Base-by-base conservation (phyloP, 2,797 vertebrate genomes). In the Ceryle rudis region DNA sequence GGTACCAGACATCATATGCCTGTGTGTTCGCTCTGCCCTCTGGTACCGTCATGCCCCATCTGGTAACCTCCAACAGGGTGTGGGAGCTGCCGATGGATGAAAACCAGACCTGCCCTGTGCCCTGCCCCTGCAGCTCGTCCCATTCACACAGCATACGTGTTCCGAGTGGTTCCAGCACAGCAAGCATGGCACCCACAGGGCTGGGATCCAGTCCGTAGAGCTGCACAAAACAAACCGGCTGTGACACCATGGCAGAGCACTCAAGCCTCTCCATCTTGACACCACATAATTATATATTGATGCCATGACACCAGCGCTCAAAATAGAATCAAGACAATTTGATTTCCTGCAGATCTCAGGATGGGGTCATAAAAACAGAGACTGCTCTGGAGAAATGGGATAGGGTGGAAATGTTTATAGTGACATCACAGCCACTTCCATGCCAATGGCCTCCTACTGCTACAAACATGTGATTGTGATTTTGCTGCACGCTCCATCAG, bases 381-480 rank as follows among this genome's bases (percentile, higher is more conserved):
- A 96, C 97, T 97, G 90, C 91, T 93, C 95, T 95, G 88, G 89
- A 96, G 95, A 95, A 90, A 95, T 16, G 92, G 97, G 94, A 95
- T 95, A 92, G 95, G 90, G 93, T 95, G 93, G 96, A 94, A 97
- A 95, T 94, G 93, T 96, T 97, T 94, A 86, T 92, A 95, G 96
- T 97, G 96, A 97, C 96, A 96, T 97, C 96, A 97, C 94, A 95
- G 86, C 65, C 57, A 11, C 96, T 95, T 96, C 92, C 75, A 97
- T 97, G 97, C 93, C 96, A 96, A 92, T 96, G 95, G 95, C 92
- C 94, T 97, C 96, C 95, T 96, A 89, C 95, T 93, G 94, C 93
- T 97, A 57, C 94, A 69, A 96, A 97, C 95, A 97, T 96, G 93
- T 97, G 93, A 97, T 97, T 97, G 89, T 97, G 96, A 96, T 97